Conservation (phyloP, 92 coral and sea anemone genomes). For the Muricea muricata region DNA sequence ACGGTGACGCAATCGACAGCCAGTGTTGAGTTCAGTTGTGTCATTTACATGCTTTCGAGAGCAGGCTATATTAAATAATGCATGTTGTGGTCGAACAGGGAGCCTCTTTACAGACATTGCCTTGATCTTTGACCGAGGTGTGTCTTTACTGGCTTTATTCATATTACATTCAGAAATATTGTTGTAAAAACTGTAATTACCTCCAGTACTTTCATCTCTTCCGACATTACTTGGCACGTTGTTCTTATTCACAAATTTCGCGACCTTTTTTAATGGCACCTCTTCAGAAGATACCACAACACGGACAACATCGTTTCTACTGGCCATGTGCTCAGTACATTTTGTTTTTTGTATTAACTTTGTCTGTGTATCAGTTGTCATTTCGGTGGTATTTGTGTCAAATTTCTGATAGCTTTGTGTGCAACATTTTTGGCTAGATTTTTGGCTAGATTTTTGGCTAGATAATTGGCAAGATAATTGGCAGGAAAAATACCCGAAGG, state of each 20-base stretch:
- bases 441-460: not conserved
- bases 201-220: not conserved
- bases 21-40: not conserved
- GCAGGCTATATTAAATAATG: slow-evolving; percentile 3
- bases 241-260: not conserved
- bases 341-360: not conserved
- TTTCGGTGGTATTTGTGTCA: not conserved
- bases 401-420: not conserved
- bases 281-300: too few species aligned
- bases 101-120: not conserved
- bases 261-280: not conserved
- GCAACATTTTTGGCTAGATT: slow-evolving; percentile 6
- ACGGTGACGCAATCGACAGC: not conserved
- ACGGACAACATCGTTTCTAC: not conserved
- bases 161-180: not conserved
- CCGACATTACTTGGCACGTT: not conserved
- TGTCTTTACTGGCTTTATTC: not conserved
- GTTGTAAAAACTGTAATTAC: not conserved
- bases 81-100: not conserved
- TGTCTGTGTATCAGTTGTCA: not conserved
- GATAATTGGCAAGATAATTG: not conserved
- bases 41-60: slow-evolving; percentile 1
- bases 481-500: not conserved
- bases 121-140: slow-evolving; percentile 7
- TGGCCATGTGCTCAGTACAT: slow-evolving; percentile 3